These are phyloP conservation scores for Amiota communis DNA, from an alignment of 2,888 invertebrate species.

Conservation along the genomic window DNA sequence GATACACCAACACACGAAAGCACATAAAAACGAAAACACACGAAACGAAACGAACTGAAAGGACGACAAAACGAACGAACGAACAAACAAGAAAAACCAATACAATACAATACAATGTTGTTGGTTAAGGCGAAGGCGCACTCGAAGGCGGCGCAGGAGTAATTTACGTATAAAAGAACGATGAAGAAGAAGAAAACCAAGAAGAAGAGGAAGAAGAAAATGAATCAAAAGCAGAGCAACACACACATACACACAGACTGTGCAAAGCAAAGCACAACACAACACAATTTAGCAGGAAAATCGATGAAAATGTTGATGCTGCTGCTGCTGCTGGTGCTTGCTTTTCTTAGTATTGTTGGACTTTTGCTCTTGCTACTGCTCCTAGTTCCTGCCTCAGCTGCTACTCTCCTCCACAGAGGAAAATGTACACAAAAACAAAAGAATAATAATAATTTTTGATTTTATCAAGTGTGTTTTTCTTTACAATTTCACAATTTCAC, in stretches of 20 bases:
- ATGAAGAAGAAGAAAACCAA: neutral
- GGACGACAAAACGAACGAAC: neutral
- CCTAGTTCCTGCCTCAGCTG: slow-evolving; percentile 31
- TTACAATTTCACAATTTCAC: neutral
- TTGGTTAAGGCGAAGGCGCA: neutral
- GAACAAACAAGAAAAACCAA: neutral
- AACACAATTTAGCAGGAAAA: slow-evolving; percentile 35
- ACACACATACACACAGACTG: slow-evolving; percentile 38
- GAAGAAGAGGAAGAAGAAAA: neutral
- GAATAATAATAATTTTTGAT: neutral
- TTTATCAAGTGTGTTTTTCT: neutral
- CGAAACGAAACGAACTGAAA: neutral
- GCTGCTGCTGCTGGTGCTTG: slow-evolving; percentile 34
- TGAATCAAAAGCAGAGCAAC: slow-evolving; percentile 30
- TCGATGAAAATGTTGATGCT: slow-evolving; percentile 51
- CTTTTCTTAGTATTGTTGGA: slow-evolving; percentile 5
- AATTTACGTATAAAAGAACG: neutral
- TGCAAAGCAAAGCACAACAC: slow-evolving; percentile 17
- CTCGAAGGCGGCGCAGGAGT: slow-evolving; percentile 22
- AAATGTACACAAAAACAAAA: neutral
- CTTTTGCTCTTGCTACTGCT: slow-evolving; percentile 40
- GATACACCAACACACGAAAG: neutral
- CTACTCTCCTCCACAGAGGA: neutral
- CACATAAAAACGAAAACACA: neutral
- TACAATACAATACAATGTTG: neutral